Base-by-base conservation (phyloP, 2,797 vertebrate species). In the Oreochromis mossambicus region DNA sequence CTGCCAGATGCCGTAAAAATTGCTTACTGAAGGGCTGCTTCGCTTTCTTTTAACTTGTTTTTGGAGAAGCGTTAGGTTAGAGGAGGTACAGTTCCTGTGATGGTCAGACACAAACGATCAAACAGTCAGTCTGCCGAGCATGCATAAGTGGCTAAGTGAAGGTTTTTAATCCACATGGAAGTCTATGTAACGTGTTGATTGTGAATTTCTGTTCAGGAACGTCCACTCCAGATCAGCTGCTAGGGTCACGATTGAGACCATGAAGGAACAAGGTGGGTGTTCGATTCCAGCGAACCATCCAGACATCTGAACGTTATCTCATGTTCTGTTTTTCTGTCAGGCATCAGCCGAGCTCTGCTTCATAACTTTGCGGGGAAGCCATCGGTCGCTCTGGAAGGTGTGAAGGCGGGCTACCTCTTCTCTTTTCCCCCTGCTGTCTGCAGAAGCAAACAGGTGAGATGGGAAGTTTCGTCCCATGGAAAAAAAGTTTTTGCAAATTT, bases 151-250 rank as follows among this genome's bases (percentile, higher is more conserved):
- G 5, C 36, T 15, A 24, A 24, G 1, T 10, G 38, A 68, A 70
- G 15, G 14, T 26, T 5, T 46, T 19, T 19, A 17, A 73, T 48
- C 68, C 68, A 26, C 8, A 3, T 26, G 2, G 4, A 73, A 73
- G 43, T 48, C 68, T 73, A 2, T 19, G 43, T 32, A 73, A 73
- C 4, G 7, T 43, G 63, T 43, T 0, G 10, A 32, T 29, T 11
- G 21, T 46, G 14, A 34, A 34, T 82, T 32, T 10, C 80, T 82
- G 17, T 21, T 12, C 89, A 96, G 95, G 78, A 96, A 96, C 17
- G 38, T 93, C 56, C 94, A 95, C 87, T 96, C 93, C 15, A 81
- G 87, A 19, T 96, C 92, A 46, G 91, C 94, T 17, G 94, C 92
- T 36, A 91, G 87, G 63, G 80, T 92, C 56, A 90, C 83, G 3